Percentiles rank a stretch among this genome's conserved stretches.
phyloP scores from a whole-genome alignment of 2,797 vertebrate species.

The Scolopax rusticola region DNA sequence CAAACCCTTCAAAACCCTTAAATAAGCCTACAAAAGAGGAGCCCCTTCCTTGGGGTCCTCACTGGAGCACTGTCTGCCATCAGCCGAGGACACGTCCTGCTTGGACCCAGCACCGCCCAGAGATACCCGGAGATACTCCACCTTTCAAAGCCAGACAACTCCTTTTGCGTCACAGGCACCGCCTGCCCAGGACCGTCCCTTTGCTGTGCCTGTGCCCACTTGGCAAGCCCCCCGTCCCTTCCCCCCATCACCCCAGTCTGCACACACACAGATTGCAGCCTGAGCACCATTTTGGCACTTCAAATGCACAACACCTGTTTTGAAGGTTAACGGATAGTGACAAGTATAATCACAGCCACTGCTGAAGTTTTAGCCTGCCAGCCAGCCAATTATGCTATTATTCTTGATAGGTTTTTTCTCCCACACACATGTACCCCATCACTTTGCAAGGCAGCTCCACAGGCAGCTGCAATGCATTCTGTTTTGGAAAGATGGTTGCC shows the following conservation, averaged over 20 bases:
- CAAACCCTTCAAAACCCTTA: not conserved
- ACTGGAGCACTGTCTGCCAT: not conserved
- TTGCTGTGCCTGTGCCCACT: not conserved
- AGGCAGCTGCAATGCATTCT: not conserved
- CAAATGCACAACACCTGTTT: not conserved
- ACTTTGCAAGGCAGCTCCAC: not conserved
- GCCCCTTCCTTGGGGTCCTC: not conserved
- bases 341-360: slow-evolving; percentile 41
- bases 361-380: slow-evolving; percentile 39
- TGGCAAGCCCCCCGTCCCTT: not conserved
- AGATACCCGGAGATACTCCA: not conserved
- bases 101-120: rapidly evolving
- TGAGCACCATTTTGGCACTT: slow-evolving; percentile 9
- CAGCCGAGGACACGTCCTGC: not conserved
- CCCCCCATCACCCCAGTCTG: not conserved
- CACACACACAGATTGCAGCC: not conserved
- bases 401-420: not conserved
- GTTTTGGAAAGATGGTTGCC: rapidly evolving
- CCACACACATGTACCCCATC: not conserved
- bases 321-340: slow-evolving; percentile 61
- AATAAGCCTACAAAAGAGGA: not conserved
- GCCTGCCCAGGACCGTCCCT: not conserved
- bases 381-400: not conserved
- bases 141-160: not conserved
- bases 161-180: not conserved